These are phyloP conservation scores for Grammomys surdaster DNA, from an alignment of 2,113 vertebrate species.

Conservation along the genomic window DNA sequence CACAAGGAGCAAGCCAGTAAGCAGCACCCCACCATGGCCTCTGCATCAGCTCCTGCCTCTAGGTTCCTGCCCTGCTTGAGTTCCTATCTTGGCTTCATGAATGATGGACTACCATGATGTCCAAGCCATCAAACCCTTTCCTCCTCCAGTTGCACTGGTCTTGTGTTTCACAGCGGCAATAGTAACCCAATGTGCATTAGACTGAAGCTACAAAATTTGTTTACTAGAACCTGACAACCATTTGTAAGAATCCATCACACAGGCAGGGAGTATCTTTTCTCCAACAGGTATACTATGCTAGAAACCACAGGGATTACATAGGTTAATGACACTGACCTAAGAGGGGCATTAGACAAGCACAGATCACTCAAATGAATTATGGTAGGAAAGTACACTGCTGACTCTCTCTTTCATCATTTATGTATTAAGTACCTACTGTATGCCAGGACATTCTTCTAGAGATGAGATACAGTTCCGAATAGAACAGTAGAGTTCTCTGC, in stretches of 20 bases:
- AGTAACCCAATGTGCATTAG: background rate
- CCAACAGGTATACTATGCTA: accelerated
- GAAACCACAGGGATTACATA: background rate
- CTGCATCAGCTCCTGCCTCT: background rate
- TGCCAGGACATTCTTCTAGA: background rate
- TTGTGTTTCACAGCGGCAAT: background rate
- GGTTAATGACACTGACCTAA: background rate
- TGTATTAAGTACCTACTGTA: background rate
- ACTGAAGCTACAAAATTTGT: conserved; percentile 7
- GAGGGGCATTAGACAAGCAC: background rate
- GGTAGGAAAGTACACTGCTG: background rate
- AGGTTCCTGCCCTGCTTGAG: background rate
- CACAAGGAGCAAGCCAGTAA: background rate
- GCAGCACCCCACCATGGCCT: background rate
- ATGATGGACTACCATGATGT: background rate
- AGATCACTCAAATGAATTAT: background rate
- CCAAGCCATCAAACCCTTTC: background rate
- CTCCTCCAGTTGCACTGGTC: background rate
- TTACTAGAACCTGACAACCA: background rate
- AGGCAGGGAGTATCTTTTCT: background rate
- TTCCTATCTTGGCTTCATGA: background rate
- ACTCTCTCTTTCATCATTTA: background rate
- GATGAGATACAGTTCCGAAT: background rate
- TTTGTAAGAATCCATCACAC: background rate
- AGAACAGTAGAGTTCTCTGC: background rate